A percentile compares a stretch with the other conserved stretches of the same genome.
These are phyloP conservation scores for Tuta absoluta DNA, from an alignment of 2,888 invertebrate species.

Conservation along the genomic window DNA sequence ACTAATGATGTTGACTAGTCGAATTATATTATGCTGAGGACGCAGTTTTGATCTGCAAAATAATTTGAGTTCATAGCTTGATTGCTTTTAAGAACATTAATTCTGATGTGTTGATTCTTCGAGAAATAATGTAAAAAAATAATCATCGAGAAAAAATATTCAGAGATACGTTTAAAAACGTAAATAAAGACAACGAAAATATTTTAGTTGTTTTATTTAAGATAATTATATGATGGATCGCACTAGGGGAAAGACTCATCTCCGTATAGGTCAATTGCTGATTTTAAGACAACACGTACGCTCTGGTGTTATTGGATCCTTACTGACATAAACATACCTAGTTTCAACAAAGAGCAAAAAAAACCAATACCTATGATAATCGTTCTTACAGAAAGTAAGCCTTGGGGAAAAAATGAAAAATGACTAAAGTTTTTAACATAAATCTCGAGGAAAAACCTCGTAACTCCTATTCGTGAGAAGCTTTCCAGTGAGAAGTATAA, in stretches of 20 bases:
- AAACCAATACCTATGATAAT: constrained; percentile 72
- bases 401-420: constrained; percentile 69
- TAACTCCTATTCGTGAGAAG: constrained; percentile 65
- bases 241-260: too few relatives aligned
- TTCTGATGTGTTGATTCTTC: neutral
- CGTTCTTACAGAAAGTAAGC: constrained; percentile 65
- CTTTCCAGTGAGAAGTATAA: constrained; percentile 44
- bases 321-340: too few relatives aligned
- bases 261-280: too few relatives aligned
- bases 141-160: constrained; percentile 14
- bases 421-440: constrained; percentile 76
- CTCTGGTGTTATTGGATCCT: too few relatives aligned
- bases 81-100: neutral
- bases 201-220: constrained; percentile 13
- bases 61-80: neutral
- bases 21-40: constrained; percentile 52
- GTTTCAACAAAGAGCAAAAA: constrained; percentile 48
- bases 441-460: constrained; percentile 69
- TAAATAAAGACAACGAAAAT: constrained; percentile 18
- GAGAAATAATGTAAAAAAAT: constrained; percentile 14
- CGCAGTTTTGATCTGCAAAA: neutral
- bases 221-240: too few relatives aligned
- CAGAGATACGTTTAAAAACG: constrained; percentile 25
- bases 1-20: constrained; percentile 59
- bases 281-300: too few relatives aligned